phyloP scores from a whole-genome alignment of 2,113 vertebrate species.

The Cyprinodon brontotheroides region DNA sequence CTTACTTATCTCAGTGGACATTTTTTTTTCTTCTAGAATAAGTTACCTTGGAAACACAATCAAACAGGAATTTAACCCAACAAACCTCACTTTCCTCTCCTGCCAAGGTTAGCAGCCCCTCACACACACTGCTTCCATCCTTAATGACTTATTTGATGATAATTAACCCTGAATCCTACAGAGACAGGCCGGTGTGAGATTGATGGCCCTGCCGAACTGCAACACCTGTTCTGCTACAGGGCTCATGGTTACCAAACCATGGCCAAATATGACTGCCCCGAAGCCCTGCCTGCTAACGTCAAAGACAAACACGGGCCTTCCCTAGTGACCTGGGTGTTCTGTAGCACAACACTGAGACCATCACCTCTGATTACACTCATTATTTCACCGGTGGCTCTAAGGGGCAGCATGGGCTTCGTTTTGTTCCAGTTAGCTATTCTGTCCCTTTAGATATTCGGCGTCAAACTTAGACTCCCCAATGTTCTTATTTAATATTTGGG shows the following conservation, averaged over 20 bases:
- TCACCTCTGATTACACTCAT: constrained; percentile 74
- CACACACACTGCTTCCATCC: constrained; percentile 66
- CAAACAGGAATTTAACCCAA: constrained; percentile 50
- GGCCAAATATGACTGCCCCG: constrained; percentile 75
- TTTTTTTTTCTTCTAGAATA: neutral
- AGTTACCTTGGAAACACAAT: constrained; percentile 52
- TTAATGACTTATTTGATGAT: constrained; percentile 82
- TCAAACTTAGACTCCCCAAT: constrained; percentile 27
- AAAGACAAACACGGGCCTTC: constrained; percentile 79
- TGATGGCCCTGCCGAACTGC: constrained; percentile 74
- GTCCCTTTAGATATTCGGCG: constrained; percentile 59
- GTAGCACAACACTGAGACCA: constrained; percentile 66
- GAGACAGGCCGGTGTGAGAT: constrained; percentile 77
- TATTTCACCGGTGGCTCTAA: constrained; percentile 57
- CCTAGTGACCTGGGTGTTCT: constrained; percentile 63
- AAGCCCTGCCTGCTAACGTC: constrained; percentile 72
- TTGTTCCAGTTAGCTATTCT: constrained; percentile 67
- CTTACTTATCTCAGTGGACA: too few relatives aligned
- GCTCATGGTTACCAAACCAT: constrained; percentile 69
- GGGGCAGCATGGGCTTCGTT: constrained; percentile 49
- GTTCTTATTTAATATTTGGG: constrained; percentile 39
- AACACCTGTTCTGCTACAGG: constrained; percentile 79
- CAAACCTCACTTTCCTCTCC: constrained; percentile 54
- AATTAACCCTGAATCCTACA: constrained; percentile 83
- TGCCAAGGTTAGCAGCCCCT: constrained; percentile 74